Evolutionary conservation across 64 coral and sea anemone species (phyloP), one percentile per base, ranked within the genome.

Genomic region (Astreopora myriophthalma): DNA sequence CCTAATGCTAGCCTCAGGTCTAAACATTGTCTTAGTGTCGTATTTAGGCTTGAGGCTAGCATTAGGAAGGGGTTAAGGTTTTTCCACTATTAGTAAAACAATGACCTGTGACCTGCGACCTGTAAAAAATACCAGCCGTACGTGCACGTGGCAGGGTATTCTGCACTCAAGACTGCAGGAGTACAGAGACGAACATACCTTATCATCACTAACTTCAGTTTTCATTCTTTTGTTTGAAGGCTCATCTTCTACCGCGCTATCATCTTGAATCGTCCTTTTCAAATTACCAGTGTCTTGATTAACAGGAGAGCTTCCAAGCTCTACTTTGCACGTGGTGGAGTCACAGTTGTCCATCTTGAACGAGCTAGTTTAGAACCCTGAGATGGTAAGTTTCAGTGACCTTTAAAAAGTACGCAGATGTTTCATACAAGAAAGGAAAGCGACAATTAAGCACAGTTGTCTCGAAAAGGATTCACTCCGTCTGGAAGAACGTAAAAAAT

Each of bases 231-330:
- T 83, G 14, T 12, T 64, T 26, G 20, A 35, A n/a, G 57, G 5
- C 10, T 83, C 33, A 2, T 83, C 33, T 10, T 83, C 79, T 4
- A 37, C 23, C 20, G 9, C 25, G 57, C 20, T 64, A 10, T 65
- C 79, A 83, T 83, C 79, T 14, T 83, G 8, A 1, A 83, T 55
- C 19, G 52, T 14, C 22, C 79, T 83, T 9, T 83, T 83, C 52
- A 83, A 58, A 22, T 32, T 33, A 20, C 30, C 57, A 22, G 5
- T 83, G 22, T 64, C 19, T 19, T 65, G 31, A 11, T 8, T 83
- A 8, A 38, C 22, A 34, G 52, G 31, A 64, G 49, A 64, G 11
- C 11, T 23, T 22, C 33, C 30, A 28, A 29, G 23, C 5, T 81
- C 48, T 7, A 38, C 31, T 12, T 37, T 63, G 57, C 79, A 83